A percentile compares a stretch with the other conserved stretches of the same genome.
phyloP scores from a whole-genome alignment of 2,888 invertebrate species.

The Oscheius onirici region DNA sequence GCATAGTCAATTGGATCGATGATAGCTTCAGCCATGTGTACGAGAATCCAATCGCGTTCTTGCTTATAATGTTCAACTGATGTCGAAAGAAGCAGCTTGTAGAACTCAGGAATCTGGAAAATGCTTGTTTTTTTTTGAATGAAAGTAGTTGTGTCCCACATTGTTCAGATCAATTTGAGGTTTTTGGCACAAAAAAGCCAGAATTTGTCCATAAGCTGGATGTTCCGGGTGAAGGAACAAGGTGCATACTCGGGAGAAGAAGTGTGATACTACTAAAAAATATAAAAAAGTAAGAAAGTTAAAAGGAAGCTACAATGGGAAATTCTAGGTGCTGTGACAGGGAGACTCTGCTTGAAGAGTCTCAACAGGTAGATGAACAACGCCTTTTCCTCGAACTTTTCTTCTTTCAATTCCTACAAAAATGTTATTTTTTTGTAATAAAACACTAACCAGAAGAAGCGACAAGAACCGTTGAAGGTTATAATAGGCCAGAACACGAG shows the following conservation, averaged over 20 bases:
- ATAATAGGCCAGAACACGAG: conserved; percentile 51
- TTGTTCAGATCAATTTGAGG: conserved; percentile 81
- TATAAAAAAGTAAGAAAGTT: neutral
- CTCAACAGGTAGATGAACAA: conserved; percentile 52
- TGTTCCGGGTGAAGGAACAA: conserved; percentile 84
- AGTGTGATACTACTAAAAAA: conserved; percentile 77
- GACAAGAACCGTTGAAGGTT: conserved; percentile 53
- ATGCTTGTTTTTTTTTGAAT: neutral
- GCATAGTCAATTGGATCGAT: conserved; percentile 82
- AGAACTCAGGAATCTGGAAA: conserved; percentile 82
- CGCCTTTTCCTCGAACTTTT: conserved; percentile 55
- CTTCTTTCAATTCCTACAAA: conserved; percentile 48
- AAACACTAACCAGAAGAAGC: conserved; percentile 41
- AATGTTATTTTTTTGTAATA: too few relatives aligned
- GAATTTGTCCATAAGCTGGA: conserved; percentile 77
- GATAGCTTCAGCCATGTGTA: conserved; percentile 82
- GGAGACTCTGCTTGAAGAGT: conserved; percentile 59
- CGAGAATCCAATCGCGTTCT: conserved; percentile 83
- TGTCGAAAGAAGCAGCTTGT: conserved; percentile 84
- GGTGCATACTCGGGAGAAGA: conserved; percentile 80
- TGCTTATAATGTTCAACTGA: conserved; percentile 77
- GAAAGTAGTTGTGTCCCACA: too few relatives aligned
- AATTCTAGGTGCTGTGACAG: conserved; percentile 42
- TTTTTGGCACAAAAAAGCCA: conserved; percentile 83
- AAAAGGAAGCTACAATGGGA: conserved; percentile 47